A percentile compares a stretch with the other conserved stretches of the same genome.
Conservation (phyloP, 2,888 invertebrate genomes). For the Crossocerus cetratus region DNA sequence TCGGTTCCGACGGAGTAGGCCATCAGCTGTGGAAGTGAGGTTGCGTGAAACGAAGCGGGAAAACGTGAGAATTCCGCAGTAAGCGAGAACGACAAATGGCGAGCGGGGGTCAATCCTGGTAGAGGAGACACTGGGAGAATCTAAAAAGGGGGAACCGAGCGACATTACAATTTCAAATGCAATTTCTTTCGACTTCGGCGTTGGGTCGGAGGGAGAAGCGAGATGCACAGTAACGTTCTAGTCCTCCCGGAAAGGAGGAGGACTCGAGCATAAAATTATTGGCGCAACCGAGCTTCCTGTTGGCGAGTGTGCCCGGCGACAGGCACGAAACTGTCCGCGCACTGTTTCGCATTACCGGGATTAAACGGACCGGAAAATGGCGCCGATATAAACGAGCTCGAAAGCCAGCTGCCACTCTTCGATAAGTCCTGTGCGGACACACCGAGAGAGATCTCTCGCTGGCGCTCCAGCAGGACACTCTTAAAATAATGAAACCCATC, state of each 20-base stretch:
- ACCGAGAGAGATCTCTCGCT: constrained; percentile 5
- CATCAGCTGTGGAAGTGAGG: too few relatives aligned
- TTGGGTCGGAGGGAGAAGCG: neutral
- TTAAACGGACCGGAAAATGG: constrained; percentile 68
- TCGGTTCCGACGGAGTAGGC: too few relatives aligned
- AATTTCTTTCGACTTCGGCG: constrained; percentile 60
- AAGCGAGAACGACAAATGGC: constrained; percentile 11
- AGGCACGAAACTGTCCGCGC: neutral
- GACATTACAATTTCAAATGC: constrained; percentile 75
- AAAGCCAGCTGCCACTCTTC: constrained; percentile 32
- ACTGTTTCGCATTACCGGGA: constrained; percentile 64
- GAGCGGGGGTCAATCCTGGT: neutral
- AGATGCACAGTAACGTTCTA: constrained; percentile 14
- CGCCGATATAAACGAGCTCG: constrained; percentile 51
- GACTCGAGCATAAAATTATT: constrained; percentile 63
- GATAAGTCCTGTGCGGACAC: constrained; percentile 42
- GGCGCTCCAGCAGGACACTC: constrained; percentile 42
- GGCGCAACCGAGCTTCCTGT: constrained; percentile 13
- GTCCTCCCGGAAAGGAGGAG: constrained; percentile 27
- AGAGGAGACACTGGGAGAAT: neutral
- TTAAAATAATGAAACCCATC: constrained; percentile 70
- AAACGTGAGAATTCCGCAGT: constrained; percentile 20
- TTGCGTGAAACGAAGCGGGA: constrained; percentile 26
- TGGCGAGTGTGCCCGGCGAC: constrained; percentile 5
- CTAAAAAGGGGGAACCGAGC: constrained; percentile 4